phyloP scores from a whole-genome alignment of 2,113 vertebrate species.

The Oxyura jamaicensis region DNA sequence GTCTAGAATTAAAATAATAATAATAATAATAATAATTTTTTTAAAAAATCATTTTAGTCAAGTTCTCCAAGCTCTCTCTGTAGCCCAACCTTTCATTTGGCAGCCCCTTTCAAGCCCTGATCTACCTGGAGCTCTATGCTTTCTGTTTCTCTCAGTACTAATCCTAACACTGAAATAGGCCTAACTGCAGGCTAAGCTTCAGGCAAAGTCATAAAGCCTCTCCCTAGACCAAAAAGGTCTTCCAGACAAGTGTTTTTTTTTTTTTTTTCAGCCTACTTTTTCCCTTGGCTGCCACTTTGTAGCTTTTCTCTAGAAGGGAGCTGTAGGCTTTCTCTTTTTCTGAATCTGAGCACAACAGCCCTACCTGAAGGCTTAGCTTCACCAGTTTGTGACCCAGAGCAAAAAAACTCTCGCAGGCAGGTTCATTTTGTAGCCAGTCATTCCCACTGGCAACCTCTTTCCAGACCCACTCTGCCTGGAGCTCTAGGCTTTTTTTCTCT shows the following conservation, averaged over 20 bases:
- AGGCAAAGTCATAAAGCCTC: background rate
- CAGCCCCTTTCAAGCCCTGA: background rate
- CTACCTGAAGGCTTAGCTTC: background rate
- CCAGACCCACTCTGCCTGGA: background rate
- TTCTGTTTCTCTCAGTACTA: background rate
- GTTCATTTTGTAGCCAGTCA: background rate
- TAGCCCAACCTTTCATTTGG: fast-evolving
- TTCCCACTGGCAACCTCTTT: background rate
- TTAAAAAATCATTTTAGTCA: background rate
- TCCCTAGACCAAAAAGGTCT: background rate
- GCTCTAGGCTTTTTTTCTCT: background rate
- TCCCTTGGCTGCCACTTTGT: background rate
- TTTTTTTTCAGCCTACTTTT: background rate
- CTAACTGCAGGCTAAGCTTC: background rate
- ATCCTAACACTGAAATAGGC: background rate
- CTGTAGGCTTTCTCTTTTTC: background rate
- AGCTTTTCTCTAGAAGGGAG: background rate
- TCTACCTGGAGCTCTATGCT: background rate
- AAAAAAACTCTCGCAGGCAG: background rate
- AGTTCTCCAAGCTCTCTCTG: background rate
- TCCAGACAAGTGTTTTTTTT: background rate
- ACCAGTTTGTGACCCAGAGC: background rate
- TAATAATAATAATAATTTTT: too few species aligned
- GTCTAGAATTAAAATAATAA: background rate
- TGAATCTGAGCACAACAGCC: background rate